Evolutionary conservation across 2,888 invertebrate genomes (phyloP), one percentile per base, ranked within the genome.

Genomic region (Lamproptera curius): DNA sequence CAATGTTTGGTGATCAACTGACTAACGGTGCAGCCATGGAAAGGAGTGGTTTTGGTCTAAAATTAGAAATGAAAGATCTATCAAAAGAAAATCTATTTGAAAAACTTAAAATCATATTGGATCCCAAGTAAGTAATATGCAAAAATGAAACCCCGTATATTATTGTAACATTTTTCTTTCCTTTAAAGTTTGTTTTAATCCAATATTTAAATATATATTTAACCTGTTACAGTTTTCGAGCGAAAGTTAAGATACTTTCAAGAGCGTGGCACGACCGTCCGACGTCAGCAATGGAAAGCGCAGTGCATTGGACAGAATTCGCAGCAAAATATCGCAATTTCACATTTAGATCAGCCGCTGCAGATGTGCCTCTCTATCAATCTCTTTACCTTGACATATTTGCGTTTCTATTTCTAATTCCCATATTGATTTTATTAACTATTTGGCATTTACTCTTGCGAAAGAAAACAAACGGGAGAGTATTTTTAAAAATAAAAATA

Each of bases 271-370:
- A 80, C 45, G 91, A 92, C 59, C 81, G 90, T 13, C 91, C 90
- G 0, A 62, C 81, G 52, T 78, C 89, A 0, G 79, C 92, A 0
- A 73, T 91, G 72, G 90, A 91, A 40, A 89, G 83, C 13, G 91
- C 92, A 14, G 73, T 90, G 26, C 91, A 86, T 61, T 92, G 91
- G 92, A 87, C 90, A 0, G 92, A 92, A 65, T 91, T 89, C 59
- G 89, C 89, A 0, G 89, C 89, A 1, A 75, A 82, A 20, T 78
- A 89, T 53, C 70, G 70, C 17, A 88, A 90, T 51, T 58, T 70
- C 10, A 69, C 69, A 1, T 73, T 89, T 61, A 70, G 76, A 35
- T 73, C 87, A 1, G 76, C 88, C 1, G 83, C 88, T 2, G 78
- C 79, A 1, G 74, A 80, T 10, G 80, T 89, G 52, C 89, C 90